Evolutionary conservation across 2,797 vertebrate species (phyloP).

Genomic region (Lepus oiostolus): DNA sequence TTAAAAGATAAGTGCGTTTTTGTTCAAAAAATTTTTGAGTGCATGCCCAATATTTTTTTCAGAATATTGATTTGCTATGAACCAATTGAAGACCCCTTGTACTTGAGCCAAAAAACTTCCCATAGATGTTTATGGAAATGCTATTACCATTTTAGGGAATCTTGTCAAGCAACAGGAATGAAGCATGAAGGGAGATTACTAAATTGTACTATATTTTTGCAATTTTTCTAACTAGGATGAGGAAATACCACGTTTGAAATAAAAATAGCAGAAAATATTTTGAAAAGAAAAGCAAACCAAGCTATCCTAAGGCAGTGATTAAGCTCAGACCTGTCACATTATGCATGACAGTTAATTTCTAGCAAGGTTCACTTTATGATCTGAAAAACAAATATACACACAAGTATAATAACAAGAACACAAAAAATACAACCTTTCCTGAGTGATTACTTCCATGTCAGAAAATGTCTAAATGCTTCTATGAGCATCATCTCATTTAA

Average conservation of each 20-base stretch:
- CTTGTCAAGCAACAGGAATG: neutral
- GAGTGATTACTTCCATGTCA: neutral
- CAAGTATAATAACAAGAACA: neutral
- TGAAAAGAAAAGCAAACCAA: neutral
- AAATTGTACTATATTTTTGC: neutral
- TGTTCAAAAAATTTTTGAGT: too few relatives aligned
- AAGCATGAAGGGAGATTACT: neutral
- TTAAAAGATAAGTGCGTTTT: too few relatives aligned
- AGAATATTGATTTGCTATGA: too few relatives aligned
- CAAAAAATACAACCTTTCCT: neutral
- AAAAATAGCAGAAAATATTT: constrained; percentile 8
- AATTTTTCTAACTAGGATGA: neutral
- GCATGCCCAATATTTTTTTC: too few relatives aligned
- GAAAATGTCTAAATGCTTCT: constrained; percentile 4
- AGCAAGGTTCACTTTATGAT: neutral
- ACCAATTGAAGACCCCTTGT: neutral
- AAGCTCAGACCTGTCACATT: neutral
- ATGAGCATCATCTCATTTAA: neutral
- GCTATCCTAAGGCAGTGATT: neutral
- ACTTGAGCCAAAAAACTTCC: neutral
- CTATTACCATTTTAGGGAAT: neutral
- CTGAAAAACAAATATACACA: neutral
- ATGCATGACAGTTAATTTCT: neutral
- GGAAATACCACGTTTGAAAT: neutral
- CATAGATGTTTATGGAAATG: constrained; percentile 32